Conservation (phyloP, 2,888 invertebrate species). For the Drosophila monieri region DNA sequence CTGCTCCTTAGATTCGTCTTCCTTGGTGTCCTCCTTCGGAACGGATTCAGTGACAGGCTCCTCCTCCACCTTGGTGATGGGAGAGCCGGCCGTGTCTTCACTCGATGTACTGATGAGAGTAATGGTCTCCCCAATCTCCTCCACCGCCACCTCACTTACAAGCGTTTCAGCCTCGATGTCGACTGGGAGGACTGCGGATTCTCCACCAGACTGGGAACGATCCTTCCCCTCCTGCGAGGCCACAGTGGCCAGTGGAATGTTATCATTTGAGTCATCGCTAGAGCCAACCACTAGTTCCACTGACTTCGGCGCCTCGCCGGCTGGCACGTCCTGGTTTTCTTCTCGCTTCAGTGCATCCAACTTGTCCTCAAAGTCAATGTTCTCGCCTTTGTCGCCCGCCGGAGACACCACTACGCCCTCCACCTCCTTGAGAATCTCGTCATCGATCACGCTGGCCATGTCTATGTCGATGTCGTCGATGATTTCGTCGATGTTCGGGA, state of each 20-base stretch:
- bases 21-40: not conserved
- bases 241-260: conserved; percentile 79
- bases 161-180: conserved; percentile 32
- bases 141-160: conserved; percentile 46
- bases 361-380: conserved; percentile 67
- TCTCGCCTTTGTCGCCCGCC: conserved; percentile 54
- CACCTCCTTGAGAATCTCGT: conserved; percentile 81
- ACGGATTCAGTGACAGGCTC: conserved; percentile 12
- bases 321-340: conserved; percentile 24
- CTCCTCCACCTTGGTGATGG: conserved; percentile 2
- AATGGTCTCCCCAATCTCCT: conserved; percentile 63
- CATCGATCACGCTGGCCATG: conserved; percentile 81
- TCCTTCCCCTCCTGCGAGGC: conserved; percentile 77
- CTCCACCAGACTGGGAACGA: conserved; percentile 38
- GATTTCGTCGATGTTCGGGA: conserved; percentile 81
- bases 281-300: conserved; percentile 64
- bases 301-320: conserved; percentile 50
- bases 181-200: conserved; percentile 29
- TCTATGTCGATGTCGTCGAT: conserved; percentile 83
- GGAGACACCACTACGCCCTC: conserved; percentile 69
- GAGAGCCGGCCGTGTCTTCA: conserved; percentile 50
- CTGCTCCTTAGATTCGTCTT: not conserved
- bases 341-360: conserved; percentile 52
- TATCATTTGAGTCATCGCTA: conserved; percentile 83
- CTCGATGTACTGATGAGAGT: conserved; percentile 59